phyloP scores from a whole-genome alignment of 2,113 vertebrate genomes.

The Brachypteracias leptosomus region DNA sequence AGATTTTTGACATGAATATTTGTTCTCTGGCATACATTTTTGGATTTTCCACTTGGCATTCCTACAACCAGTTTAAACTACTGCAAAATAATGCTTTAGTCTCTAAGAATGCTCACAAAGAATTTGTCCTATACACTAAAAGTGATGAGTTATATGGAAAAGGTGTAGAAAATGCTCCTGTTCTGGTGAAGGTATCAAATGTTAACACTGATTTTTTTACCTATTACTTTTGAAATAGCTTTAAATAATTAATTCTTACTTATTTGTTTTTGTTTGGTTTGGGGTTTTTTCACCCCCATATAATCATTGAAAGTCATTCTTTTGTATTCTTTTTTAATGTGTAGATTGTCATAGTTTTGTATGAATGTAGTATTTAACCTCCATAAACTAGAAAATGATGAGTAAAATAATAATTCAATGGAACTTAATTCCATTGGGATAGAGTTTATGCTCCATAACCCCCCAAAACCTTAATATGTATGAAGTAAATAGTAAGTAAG shows the following conservation, averaged over 20 bases:
- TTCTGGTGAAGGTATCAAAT: background rate
- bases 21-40: background rate
- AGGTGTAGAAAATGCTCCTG: background rate
- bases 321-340: background rate
- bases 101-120: background rate
- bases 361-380: background rate
- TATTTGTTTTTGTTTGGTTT: background rate
- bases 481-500: background rate
- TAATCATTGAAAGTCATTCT: background rate
- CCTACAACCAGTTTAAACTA: background rate
- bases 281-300: background rate
- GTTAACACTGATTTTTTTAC: background rate
- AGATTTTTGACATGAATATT: background rate
- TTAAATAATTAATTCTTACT: background rate
- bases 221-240: background rate
- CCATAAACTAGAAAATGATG: background rate
- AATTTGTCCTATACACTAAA: background rate
- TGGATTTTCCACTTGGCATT: background rate
- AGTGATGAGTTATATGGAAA: background rate
- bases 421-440: background rate
- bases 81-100: background rate
- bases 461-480: background rate
- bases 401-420: background rate
- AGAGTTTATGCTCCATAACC: background rate
- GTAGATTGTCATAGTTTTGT: background rate